Evolutionary conservation across 2,113 vertebrate species (phyloP), one percentile per base, ranked within the genome.

Genomic region (Tetraodon nigroviridis): DNA sequence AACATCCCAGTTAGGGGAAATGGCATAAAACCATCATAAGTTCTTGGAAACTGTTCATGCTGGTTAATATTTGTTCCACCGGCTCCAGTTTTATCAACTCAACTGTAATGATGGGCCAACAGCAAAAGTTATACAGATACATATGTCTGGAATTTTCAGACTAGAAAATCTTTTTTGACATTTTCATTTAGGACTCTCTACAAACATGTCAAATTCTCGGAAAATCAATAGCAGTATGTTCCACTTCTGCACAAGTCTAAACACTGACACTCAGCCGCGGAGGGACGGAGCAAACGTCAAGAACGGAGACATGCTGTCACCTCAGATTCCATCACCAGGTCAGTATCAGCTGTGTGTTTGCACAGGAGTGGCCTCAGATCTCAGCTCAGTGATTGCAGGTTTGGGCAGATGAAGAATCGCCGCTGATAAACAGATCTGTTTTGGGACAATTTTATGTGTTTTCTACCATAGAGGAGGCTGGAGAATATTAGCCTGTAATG

Each of bases 401-500:
- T 61, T 66, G 66, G 60, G 42, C 68, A 71, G 62, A 22, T 56
- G 42, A 46, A 71, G 77, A 76, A 42, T 29, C 29, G 61, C 2
- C 32, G 58, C 15, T 56, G 61, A 75, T 56, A 60, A 59, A 70
- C 52, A 56, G 44, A 32, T 58, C 41, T 40, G 42, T 63, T 57
- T 68, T 55, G 21, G 55, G 12, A 59, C 51, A 47, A 75, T 75
- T 73, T 67, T 57, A 81, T 5, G 16, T 69, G 51, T 80, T 75
- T 70, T 73, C 67, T 0, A 16, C 32, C 32, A 58, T 53, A 51
- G 60, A 64, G 62, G 68, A 61, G 58, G 61, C 63, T 58, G 50
- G 41, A 42, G 52, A 71, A 58, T 63, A 22, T 87, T 76, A 86
- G 67, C 64, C 64, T 32, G 37, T 29, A 74, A 78, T 82, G 68